phyloP scores from a whole-genome alignment of 64 coral and sea anemone genomes.

The Trachythela sp. region DNA sequence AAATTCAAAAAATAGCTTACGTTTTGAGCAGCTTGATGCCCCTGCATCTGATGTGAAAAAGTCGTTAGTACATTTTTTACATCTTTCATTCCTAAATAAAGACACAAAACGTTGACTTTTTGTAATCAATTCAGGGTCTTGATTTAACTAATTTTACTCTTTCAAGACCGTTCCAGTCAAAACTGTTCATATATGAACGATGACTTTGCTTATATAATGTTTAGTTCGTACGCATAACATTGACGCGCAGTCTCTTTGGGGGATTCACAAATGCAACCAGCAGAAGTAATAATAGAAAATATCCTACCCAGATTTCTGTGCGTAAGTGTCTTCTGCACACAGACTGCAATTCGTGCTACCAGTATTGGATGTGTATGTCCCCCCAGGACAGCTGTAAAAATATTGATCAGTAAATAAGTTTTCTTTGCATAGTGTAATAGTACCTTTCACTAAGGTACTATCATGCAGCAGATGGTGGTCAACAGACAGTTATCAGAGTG shows the following conservation, averaged over 20 bases:
- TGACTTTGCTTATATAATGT: no score
- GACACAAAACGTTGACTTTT: background rate
- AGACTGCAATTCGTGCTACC: background rate
- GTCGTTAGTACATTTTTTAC: background rate
- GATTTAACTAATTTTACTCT: no score
- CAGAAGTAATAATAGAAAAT: background rate
- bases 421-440: no score
- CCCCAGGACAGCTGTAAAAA: background rate
- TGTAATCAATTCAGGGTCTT: no score
- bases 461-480: no score
- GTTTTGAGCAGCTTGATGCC: background rate
- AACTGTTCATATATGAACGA: no score
- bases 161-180: no score
- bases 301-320: background rate
- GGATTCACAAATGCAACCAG: background rate
- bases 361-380: background rate
- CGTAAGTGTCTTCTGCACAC: constrained; percentile 2
- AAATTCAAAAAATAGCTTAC: background rate
- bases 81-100: background rate
- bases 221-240: no score
- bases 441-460: no score
- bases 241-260: no score
- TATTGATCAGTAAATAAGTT: no score
- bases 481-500: no score
- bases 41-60: background rate